Evolutionary conservation across 2,113 vertebrate species (phyloP).

Genomic region (Amphilophus citrinellus): DNA sequence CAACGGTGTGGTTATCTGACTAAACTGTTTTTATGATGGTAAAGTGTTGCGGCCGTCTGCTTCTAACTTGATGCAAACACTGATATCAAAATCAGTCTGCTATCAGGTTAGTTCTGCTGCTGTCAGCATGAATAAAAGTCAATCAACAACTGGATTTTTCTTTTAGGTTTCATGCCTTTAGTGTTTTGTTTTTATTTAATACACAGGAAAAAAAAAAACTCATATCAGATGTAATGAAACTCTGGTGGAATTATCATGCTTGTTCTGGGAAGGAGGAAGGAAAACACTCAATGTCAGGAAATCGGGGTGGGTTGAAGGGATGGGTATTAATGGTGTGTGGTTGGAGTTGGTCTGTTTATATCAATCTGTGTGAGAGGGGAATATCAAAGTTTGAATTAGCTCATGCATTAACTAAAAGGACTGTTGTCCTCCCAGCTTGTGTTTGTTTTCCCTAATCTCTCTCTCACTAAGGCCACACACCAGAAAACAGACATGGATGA

Average conservation of each 20-base stretch:
- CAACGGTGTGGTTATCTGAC: conserved; percentile 9
- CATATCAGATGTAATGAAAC: conserved; percentile 49
- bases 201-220: background rate
- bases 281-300: conserved; percentile 78
- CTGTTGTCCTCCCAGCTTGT: background rate
- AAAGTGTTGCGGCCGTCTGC: conserved; percentile 41
- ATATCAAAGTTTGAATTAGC: conserved; percentile 32
- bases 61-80: conserved; percentile 40
- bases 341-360: conserved; percentile 43
- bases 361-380: background rate
- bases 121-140: conserved; percentile 12
- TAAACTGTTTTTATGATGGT: conserved; percentile 27
- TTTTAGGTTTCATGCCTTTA: background rate
- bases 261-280: conserved; percentile 73
- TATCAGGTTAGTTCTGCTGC: conserved; percentile 9
- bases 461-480: conserved; percentile 8
- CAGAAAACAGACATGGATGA: conserved; percentile 3
- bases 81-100: conserved; percentile 31
- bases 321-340: conserved; percentile 45
- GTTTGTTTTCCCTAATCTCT: background rate
- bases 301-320: conserved; percentile 32
- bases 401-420: conserved; percentile 13
- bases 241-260: conserved; percentile 36
- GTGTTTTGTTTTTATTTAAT: conserved; percentile 27
- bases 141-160: background rate